Evolutionary conservation across 2,888 invertebrate species (phyloP), one percentile per base, ranked within the genome.

Genomic region (Lobophora halterata): DNA sequence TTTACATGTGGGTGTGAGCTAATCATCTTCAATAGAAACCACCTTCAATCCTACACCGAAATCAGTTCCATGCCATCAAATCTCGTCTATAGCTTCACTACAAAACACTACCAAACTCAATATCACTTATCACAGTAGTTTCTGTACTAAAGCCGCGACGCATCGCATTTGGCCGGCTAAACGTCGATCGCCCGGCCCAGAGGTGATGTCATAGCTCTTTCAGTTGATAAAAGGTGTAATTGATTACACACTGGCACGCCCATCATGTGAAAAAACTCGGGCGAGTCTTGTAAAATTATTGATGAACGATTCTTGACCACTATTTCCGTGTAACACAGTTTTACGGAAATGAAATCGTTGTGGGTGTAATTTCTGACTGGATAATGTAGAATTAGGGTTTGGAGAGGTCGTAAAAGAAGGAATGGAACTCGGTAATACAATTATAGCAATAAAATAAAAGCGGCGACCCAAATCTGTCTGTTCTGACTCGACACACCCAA

Each of bases 401-500:
- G 8, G 4, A 18, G 7, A 7, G 8, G 13, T 7, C 7, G 14
- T 20, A 19, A 36, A 24, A 14, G 24, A 26, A 10, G 29, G 7
- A n/a, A 5, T 12, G 10, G 7, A 38, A 20, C 26, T 26, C 17
- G n/a, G 18, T 25, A 37, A 37, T 31, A 24, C 21, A 23, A 31
- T n/a, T n/a, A 34, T 30, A 32, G 37, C 17, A 34, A 23, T 32
- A 41, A 58, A 71, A 64, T 69, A 69, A 74, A 74, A 73, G 56
- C 45, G 11, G 61, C 75, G 76, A 79, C 76, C 73, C 68, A 53
- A 52, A 49, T 45, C 44, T n/a, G 51, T 49, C 46, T 48, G 54
- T 46, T 38, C 41, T 47, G 41, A 46, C 34, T 59, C 70, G 83
- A 85, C 85, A 86, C 86, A 85, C 85, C 85, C 86, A 67, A 69